Conservation (phyloP, 1,140 invertebrate species). For the Cotesia glomerata region DNA sequence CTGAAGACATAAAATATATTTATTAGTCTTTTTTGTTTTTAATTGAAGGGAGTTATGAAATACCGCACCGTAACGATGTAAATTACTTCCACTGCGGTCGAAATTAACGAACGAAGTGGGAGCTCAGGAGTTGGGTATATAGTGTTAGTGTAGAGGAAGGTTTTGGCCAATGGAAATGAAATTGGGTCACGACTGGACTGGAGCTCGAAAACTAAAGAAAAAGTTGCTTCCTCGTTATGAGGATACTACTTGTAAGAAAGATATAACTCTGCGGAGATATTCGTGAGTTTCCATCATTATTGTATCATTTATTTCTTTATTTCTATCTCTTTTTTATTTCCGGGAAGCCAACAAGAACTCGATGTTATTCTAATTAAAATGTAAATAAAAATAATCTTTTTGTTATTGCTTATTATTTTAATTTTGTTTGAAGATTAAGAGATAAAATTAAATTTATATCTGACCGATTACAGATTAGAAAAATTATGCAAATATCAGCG, state of each 20-base stretch:
- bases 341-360: too few species aligned
- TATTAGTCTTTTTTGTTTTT: too few species aligned
- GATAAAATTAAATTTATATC: too few species aligned
- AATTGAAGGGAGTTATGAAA: background rate
- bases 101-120: background rate
- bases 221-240: constrained; percentile 27
- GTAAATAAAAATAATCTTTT: too few species aligned
- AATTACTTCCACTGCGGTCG: background rate
- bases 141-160: background rate
- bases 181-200: constrained; percentile 18
- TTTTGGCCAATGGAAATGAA: constrained; percentile 27
- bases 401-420: too few species aligned
- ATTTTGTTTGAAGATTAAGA: background rate
- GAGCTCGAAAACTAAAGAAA: constrained; percentile 18
- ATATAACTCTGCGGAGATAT: background rate
- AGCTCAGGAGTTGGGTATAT: background rate
- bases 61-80: background rate
- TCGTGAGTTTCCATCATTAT: background rate
- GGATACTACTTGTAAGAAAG: constrained; percentile 5
- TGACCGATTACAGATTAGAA: too few species aligned
- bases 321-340: too few species aligned
- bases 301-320: background rate
- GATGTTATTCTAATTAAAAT: too few species aligned
- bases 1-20: too few species aligned
- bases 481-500: background rate